A percentile compares a stretch with the other conserved stretches of the same genome.
phyloP scores from a whole-genome alignment of 2,113 vertebrate species.

The Actinemys pallida region DNA sequence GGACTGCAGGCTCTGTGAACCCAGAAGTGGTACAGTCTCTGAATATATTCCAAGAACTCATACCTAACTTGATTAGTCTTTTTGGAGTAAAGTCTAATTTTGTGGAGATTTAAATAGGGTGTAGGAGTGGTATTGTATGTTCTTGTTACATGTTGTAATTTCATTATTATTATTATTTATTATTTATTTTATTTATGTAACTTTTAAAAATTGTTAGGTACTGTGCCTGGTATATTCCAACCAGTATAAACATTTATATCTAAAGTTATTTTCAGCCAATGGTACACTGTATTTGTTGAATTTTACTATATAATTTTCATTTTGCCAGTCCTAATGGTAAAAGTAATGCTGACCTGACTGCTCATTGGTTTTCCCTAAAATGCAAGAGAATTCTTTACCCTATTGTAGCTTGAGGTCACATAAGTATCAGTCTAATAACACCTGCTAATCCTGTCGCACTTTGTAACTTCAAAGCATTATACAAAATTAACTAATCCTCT shows the following conservation, averaged over 20 bases:
- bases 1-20: not conserved
- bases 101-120: not conserved
- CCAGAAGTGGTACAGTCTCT: not conserved
- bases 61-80: conserved; percentile 23
- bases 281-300: not conserved
- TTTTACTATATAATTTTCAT: not conserved
- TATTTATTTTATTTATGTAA: not conserved
- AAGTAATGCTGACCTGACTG: not conserved
- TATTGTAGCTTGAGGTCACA: not conserved
- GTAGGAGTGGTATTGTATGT: rapidly evolving
- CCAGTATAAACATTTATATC: not conserved
- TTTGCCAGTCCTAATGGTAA: not conserved
- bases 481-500: not conserved
- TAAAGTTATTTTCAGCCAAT: not conserved
- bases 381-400: not conserved
- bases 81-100: not conserved
- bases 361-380: not conserved
- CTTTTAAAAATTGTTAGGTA: not conserved
- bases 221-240: not conserved
- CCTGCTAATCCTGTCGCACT: not conserved
- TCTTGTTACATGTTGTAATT: not conserved
- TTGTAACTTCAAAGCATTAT: not conserved
- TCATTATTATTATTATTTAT: not conserved
- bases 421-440: not conserved
- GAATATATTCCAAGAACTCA: not conserved